Evolutionary conservation across 2,113 vertebrate species (phyloP).

Genomic region (Nycticorax nycticorax): DNA sequence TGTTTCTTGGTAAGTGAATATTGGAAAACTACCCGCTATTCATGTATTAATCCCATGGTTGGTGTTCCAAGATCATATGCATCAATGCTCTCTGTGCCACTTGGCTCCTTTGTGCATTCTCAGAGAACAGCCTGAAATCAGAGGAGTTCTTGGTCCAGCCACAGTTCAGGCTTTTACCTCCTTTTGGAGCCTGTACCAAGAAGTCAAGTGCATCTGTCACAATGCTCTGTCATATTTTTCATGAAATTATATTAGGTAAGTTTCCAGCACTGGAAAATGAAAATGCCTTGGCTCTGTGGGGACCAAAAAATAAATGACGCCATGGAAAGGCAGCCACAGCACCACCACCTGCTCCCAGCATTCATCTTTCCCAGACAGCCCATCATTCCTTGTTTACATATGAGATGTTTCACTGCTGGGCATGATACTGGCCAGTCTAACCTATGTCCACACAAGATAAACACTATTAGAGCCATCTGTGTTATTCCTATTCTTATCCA

Average conservation of each 20-base stretch:
- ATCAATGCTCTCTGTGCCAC: too few species aligned
- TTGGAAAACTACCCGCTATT: too few species aligned
- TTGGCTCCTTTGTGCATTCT: too few species aligned
- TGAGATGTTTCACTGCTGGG: neutral
- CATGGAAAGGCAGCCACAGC: neutral
- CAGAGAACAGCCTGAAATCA: too few species aligned
- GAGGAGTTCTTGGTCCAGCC: too few species aligned
- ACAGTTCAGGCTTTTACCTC: too few species aligned
- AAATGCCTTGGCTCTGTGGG: neutral
- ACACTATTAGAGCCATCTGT: rapidly evolving
- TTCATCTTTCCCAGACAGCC: neutral
- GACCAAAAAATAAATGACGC: neutral
- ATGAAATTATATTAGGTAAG: neutral
- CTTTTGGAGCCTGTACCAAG: too few species aligned
- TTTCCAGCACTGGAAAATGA: neutral
- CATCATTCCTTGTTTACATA: neutral
- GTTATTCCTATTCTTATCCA: neutral
- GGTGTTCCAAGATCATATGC: too few species aligned
- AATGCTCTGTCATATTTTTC: neutral
- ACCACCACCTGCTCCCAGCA: neutral
- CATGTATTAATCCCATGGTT: too few species aligned
- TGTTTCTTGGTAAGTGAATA: too few species aligned
- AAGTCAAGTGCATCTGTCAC: too few species aligned
- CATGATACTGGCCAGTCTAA: neutral
- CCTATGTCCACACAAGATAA: neutral